These are phyloP conservation scores for Athripsodes cinereus DNA, from an alignment of 2,888 invertebrate genomes.

Conservation along the genomic window DNA sequence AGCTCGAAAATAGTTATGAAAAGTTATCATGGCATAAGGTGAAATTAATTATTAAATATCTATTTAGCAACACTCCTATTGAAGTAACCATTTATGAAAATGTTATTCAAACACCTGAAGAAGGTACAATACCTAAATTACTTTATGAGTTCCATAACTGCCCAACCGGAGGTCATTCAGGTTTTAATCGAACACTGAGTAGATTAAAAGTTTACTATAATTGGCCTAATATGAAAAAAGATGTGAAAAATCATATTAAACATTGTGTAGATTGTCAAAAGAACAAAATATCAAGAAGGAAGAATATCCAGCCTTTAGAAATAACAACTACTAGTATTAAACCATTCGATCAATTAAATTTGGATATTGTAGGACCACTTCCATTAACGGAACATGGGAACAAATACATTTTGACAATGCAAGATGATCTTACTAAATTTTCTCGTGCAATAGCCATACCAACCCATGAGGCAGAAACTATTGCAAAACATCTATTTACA, in stretches of 20 bases:
- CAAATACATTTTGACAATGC: constrained; percentile 30
- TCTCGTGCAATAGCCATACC: constrained; percentile 29
- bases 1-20: constrained; percentile 7
- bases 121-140: constrained; percentile 19
- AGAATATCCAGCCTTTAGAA: constrained; percentile 31
- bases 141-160: constrained; percentile 22
- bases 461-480: constrained; percentile 31
- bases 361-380: constrained; percentile 32
- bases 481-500: constrained; percentile 30
- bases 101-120: constrained; percentile 5
- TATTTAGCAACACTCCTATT: constrained; percentile 25
- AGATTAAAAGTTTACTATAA: constrained; percentile 29
- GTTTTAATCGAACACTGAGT: constrained; percentile 28
- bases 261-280: constrained; percentile 31
- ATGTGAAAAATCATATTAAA: constrained; percentile 32
- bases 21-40: constrained; percentile 24
- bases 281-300: constrained; percentile 29
- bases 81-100: constrained; percentile 21
- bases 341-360: constrained; percentile 30
- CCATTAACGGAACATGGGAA: constrained; percentile 29
- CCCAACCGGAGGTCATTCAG: constrained; percentile 26
- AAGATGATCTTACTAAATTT: constrained; percentile 31
- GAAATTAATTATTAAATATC: constrained; percentile 25
- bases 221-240: constrained; percentile 32
- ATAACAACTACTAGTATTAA: constrained; percentile 31